Percentiles rank a stretch among this genome's conserved stretches.
Conservation (phyloP, 64 coral and sea anemone species). For the Pocillopora verrucosa region DNA sequence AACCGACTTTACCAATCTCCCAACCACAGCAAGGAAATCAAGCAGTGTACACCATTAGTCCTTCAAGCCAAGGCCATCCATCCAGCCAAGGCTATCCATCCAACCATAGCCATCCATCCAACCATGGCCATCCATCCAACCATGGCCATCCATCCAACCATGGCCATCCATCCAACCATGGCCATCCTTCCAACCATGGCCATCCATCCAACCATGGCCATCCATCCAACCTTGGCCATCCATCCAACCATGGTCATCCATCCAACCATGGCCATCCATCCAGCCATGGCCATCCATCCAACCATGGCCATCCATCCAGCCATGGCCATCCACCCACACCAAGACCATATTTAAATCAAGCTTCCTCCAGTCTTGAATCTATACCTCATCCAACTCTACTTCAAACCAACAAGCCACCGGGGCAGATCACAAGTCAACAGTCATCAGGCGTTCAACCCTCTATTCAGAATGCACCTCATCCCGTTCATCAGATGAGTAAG, state of each 20-base stretch:
- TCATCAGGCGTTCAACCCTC: neutral
- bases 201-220: neutral
- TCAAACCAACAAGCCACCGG: neutral
- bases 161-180: neutral
- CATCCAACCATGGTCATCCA: neutral
- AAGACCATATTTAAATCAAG: neutral
- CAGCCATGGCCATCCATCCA: neutral
- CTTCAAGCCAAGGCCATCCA: neutral
- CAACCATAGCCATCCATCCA: neutral
- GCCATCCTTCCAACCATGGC: neutral
- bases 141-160: neutral
- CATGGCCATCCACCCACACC: neutral
- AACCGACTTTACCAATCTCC: neutral
- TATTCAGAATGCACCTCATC: neutral
- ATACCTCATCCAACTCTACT: neutral
- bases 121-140: neutral
- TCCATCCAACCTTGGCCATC: neutral
- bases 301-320: neutral
- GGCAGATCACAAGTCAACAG: neutral
- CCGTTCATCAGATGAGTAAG: neutral
- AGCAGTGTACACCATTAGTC: neutral
- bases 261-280: neutral
- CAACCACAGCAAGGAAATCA: neutral
- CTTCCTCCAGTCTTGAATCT: neutral
- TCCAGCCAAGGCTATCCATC: neutral